Base-by-base conservation (phyloP, 2,888 invertebrate species). In the Sarcophaga rosellei region DNA sequence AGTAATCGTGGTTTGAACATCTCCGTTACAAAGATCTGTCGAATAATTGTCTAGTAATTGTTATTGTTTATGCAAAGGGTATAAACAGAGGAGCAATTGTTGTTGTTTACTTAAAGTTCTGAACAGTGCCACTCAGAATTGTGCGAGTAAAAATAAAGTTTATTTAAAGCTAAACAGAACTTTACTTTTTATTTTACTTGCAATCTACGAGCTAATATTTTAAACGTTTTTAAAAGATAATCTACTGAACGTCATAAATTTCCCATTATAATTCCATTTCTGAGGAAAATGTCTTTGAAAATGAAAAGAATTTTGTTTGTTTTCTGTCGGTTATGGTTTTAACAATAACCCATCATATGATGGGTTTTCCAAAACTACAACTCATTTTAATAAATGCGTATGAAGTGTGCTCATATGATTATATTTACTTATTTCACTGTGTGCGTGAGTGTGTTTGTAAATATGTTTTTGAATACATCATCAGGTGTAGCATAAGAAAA, bases 211-310 rank as follows among this genome's bases (percentile, higher is more conserved):
- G n/a, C n/a, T n/a, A n/a, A n/a, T n/a, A n/a, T n/a, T n/a, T n/a
- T n/a, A n/a, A n/a, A n/a, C n/a, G n/a, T n/a, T n/a, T n/a, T 35
- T 35, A 35, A 35, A 35, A 8, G 35, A 8, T 35, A 35, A 35
- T 35, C 35, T 35, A 35, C 35, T 35, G 35, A 35, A 35, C 4
- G 35, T 35, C 35, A 35, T 35, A 35, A 47, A 66, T 66, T 20
- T 65, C 66, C 61, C 63, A 68, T 66, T 77, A 63, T 47, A 83
- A 65, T 69, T 25, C 61, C 47, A 62, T 59, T 65, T 35, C 25
- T n/a, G 10, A 75, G 20, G 47, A 47, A 78, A 35, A 35, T 35
- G 8, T 35, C 2, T 35, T 8, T 35, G 10, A 35, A 10, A 15
- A 20, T 47, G 20, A 78, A 62, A 23, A 61, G 23, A n/a, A 12